phyloP scores from a whole-genome alignment of 2,797 vertebrate species.

The Garrulus glandarius region DNA sequence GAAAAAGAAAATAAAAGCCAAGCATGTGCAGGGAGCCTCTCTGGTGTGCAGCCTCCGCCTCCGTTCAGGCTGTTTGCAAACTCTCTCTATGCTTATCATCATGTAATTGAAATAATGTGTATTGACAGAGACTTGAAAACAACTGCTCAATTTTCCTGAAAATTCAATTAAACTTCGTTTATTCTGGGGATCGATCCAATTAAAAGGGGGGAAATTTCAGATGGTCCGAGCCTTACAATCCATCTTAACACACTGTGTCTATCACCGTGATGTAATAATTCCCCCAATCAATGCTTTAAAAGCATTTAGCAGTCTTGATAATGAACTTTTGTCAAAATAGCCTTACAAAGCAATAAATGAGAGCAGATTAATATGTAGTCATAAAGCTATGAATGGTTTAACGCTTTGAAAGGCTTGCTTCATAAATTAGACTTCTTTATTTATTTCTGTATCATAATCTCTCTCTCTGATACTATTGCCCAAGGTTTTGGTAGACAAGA shows the following conservation, averaged over 20 bases:
- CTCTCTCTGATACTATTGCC: neutral
- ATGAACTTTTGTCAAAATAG: conserved; percentile 94
- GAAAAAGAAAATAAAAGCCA: conserved; percentile 48
- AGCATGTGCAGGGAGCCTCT: neutral
- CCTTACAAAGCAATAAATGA: conserved; percentile 88
- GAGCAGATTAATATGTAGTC: conserved; percentile 89
- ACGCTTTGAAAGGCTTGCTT: conserved; percentile 46
- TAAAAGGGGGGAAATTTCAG: conserved; percentile 84
- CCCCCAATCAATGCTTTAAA: conserved; percentile 96
- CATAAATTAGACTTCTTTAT: conserved; percentile 59
- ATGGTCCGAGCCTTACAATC: conserved; percentile 81
- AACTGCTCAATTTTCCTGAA: conserved; percentile 93
- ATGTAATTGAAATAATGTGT: conserved; percentile 94
- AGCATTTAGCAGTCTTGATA: conserved; percentile 91
- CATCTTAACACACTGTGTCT: conserved; percentile 83
- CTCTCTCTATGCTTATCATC: conserved; percentile 76
- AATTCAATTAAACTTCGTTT: conserved; percentile 99
- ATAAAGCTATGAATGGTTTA: conserved; percentile 78
- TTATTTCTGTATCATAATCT: conserved; percentile 45
- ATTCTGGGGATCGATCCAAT: conserved; percentile 91
- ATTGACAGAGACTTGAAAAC: conserved; percentile 95
- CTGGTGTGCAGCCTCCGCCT: neutral
- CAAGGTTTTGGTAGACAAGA: neutral
- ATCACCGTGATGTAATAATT: conserved; percentile 88
- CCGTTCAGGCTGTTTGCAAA: conserved; percentile 64